Evolutionary conservation across 2,113 vertebrate species (phyloP).

Genomic region (Ursus arctos): DNA sequence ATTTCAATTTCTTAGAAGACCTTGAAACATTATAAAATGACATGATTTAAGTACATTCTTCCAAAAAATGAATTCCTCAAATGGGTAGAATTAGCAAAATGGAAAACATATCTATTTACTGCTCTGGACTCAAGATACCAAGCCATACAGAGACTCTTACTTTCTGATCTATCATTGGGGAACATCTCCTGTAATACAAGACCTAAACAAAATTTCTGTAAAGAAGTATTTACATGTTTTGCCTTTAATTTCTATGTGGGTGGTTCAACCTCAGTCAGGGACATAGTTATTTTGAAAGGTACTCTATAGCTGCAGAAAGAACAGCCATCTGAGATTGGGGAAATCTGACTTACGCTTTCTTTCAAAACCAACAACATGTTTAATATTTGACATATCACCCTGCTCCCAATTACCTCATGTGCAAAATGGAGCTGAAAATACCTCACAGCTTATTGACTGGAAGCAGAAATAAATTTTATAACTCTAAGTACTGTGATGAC

Average conservation of each 20-base stretch:
- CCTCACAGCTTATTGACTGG: slow-evolving; percentile 45
- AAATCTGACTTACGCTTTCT: background rate
- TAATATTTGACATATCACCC: slow-evolving; percentile 58
- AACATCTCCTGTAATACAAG: background rate
- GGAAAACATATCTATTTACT: background rate
- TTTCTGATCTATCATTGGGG: slow-evolving; percentile 6
- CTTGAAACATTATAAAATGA: background rate
- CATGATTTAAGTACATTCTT: slow-evolving; percentile 23
- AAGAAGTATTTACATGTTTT: background rate
- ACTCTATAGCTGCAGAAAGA: background rate
- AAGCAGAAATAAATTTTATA: slow-evolving; percentile 51
- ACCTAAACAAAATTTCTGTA: background rate
- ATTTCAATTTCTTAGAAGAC: slow-evolving; percentile 10
- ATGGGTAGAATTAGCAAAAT: background rate
- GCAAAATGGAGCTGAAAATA: slow-evolving; percentile 62
- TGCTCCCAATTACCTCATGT: slow-evolving; percentile 32
- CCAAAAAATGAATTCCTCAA: background rate
- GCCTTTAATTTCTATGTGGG: background rate
- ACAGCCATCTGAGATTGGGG: background rate
- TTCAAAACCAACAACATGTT: slow-evolving; percentile 43
- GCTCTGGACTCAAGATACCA: background rate
- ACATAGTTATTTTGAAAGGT: slow-evolving; percentile 25
- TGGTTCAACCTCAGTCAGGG: background rate
- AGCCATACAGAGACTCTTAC: background rate
- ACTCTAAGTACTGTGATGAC: slow-evolving; percentile 19